Base-by-base conservation (phyloP, 2,797 vertebrate genomes). In the Lycodopsis pacificus region DNA sequence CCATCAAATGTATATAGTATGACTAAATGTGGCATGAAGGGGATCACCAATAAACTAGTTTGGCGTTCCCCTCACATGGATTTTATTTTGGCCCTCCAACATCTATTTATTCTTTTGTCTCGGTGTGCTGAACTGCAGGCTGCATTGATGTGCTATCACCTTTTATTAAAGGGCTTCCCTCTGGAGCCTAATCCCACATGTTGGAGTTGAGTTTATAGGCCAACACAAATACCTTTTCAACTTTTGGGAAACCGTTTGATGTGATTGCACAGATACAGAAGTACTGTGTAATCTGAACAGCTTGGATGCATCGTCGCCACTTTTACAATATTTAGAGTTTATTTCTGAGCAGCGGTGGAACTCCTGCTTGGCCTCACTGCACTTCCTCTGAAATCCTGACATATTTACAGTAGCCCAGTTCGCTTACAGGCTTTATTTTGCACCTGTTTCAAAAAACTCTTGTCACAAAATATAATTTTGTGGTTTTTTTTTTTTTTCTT, bases 1-100 rank as follows among this genome's bases (percentile, higher is more conserved):
- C 83, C 85, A 89, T 86, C 42, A 68, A 42, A 73, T 80, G 34
- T 75, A 63, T 65, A 80, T 63, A 40, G 63, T 63, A 57, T 59
- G n/a, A 77, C 58, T 65, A 54, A 81, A 76, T 67, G 54, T 62
- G 76, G 75, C 65, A 70, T 71, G 63, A 73, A 38, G 48, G 27
- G 65, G 8, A 70, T 67, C 0, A 73, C 65, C 48, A 66, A 27
- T 20, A 56, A 72, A 66, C 3, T 38, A 11, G 15, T 44, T 73
- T 27, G 20, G 15, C 49, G 27, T 82, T 80, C 77, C 27, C 65
- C 49, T 30, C 27, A 59, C 58, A 12, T 65, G 51, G 19, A 73
- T 73, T 71, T 68, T 84, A 74, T 84, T 73, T 78, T 49, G 51
- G 38, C 7, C 32, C 34, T 30, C 8, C 15, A 27, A 22, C 42